phyloP scores from a whole-genome alignment of 1,140 invertebrate species.

The Diuraphis noxia region DNA sequence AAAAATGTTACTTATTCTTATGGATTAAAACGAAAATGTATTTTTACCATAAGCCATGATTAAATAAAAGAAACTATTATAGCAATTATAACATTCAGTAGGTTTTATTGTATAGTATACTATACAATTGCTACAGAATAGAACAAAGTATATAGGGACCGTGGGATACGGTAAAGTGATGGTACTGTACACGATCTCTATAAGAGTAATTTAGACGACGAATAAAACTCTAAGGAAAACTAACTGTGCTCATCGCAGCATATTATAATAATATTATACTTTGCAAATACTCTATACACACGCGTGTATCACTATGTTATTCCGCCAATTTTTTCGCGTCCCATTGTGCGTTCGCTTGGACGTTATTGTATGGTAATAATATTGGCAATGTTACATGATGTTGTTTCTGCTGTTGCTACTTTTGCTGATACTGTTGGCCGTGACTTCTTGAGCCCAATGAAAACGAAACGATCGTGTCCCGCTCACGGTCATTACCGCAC shows the following conservation, averaged over 20 bases:
- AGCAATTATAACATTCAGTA: background rate
- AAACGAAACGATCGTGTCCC: slow-evolving; percentile 45
- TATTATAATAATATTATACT: background rate
- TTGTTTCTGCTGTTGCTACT: background rate
- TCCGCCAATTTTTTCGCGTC: slow-evolving; percentile 13
- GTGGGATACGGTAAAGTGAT: background rate
- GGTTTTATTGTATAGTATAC: background rate
- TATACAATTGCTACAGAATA: background rate
- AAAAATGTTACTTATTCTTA: background rate
- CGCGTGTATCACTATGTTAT: background rate
- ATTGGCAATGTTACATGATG: background rate
- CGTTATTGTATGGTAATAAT: slow-evolving; percentile 49
- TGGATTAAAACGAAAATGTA: background rate
- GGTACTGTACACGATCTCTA: background rate
- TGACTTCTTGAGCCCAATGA: slow-evolving; percentile 49
- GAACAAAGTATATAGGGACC: background rate
- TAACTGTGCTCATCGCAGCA: background rate
- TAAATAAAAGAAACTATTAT: slow-evolving; percentile 1
- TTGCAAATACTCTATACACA: background rate
- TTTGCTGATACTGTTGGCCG: slow-evolving; percentile 16
- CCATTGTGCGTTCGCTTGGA: background rate
- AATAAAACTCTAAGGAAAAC: background rate
- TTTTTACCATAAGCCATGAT: background rate
- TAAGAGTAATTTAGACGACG: background rate
- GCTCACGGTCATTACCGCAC: slow-evolving; percentile 53